phyloP scores from a whole-genome alignment of 2,113 vertebrate species.

The Myotis lucifugus region DNA sequence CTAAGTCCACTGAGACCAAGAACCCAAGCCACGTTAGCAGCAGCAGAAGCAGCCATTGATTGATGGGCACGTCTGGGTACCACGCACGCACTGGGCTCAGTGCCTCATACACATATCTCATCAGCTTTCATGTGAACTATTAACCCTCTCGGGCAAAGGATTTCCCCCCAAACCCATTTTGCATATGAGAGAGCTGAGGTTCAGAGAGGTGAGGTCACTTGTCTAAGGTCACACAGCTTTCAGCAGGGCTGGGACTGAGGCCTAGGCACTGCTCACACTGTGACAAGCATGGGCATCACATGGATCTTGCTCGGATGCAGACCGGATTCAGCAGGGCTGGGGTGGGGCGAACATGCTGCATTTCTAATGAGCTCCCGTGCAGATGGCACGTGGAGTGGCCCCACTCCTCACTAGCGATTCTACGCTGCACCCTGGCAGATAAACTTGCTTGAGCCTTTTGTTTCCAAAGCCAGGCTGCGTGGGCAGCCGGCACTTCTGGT shows the following conservation, averaged over 20 bases:
- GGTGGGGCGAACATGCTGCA: neutral
- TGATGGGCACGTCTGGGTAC: neutral
- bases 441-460: neutral
- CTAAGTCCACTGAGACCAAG: neutral
- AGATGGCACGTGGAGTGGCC: neutral
- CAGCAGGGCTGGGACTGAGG: neutral
- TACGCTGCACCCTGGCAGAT: neutral
- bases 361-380: neutral
- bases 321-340: neutral
- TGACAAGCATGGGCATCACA: rapidly evolving
- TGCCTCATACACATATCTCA: neutral
- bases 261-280: rapidly evolving
- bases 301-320: neutral
- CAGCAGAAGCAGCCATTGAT: neutral
- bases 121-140: neutral
- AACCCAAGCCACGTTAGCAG: rapidly evolving
- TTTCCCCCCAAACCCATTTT: neutral
- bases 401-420: neutral
- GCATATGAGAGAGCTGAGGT: neutral
- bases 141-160: neutral
- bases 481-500: neutral
- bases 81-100: neutral
- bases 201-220: neutral
- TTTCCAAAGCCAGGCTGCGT: neutral
- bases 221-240: neutral